phyloP scores from a whole-genome alignment of 2,797 vertebrate genomes.

The Scolopax bukidnonensis region DNA sequence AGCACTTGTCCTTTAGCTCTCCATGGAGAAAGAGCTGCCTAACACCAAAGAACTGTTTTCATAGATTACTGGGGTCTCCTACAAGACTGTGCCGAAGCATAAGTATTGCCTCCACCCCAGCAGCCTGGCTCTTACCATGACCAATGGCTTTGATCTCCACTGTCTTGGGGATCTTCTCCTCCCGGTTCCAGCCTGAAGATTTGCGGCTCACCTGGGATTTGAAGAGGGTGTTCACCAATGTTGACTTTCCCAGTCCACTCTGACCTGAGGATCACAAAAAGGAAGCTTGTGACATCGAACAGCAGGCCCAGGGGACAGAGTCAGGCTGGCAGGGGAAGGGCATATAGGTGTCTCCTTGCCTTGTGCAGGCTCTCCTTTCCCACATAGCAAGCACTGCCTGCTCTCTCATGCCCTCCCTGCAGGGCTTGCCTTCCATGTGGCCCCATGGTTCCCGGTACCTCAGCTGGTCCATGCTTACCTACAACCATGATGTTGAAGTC shows the following conservation, averaged over 20 bases:
- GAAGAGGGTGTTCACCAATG: slow-evolving; percentile 94
- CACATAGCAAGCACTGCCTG: background rate
- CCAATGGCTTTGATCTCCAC: slow-evolving; percentile 96
- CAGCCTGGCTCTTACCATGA: slow-evolving; percentile 83
- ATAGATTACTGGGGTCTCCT: background rate
- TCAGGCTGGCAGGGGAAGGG: background rate
- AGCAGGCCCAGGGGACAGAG: background rate
- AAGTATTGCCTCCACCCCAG: background rate
- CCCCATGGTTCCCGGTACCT: background rate
- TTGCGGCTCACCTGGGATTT: slow-evolving; percentile 98
- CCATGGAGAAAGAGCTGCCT: background rate
- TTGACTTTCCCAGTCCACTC: slow-evolving; percentile 95
- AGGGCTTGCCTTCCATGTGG: background rate
- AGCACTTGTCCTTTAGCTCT: background rate
- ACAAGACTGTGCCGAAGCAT: background rate
- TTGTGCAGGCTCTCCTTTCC: background rate
- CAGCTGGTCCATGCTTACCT: slow-evolving; percentile 79
- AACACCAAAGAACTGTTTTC: background rate
- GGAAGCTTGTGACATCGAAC: background rate
- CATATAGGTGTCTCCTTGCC: background rate
- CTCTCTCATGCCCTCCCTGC: background rate
- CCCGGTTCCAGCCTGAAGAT: slow-evolving; percentile 90
- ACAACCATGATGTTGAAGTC: slow-evolving; percentile 99
- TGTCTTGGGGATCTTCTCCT: slow-evolving; percentile 97
- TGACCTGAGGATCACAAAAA: slow-evolving; percentile 81